Evolutionary conservation across 2,888 invertebrate species (phyloP), one percentile per base, ranked within the genome.

Genomic region (Fragum sueziense): DNA sequence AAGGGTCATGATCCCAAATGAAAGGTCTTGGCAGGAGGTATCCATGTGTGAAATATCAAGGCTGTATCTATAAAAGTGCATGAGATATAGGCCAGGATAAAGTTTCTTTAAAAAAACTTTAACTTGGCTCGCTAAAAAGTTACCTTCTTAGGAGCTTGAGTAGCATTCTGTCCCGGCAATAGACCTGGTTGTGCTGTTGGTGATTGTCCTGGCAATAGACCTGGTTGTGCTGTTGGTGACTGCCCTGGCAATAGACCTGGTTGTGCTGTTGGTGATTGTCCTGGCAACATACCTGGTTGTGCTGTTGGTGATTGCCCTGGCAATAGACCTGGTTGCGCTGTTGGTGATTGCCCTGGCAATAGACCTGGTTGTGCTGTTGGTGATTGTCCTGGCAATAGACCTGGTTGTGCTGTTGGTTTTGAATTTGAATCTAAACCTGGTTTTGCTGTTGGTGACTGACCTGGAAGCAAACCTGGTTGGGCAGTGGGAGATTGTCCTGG

Each of bases 381-480:
- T 34, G 81, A 51, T 7, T 70, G 61, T 0, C 81, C 84, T 67
- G 76, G 65, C n/a, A 52, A 41, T 7, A 57, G 41, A 33, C 75
- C 70, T 65, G 83, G 83, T 51, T 68, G 65, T 47, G 80, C 74
- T n/a, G 77, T 80, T 77, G 77, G 80, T 51, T 77, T 67, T n/a
- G 65, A 41, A 22, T 73, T 78, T 41, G 77, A 27, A 11, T 41
- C 17, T 17, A 61, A n/a, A 31, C 68, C 75, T 70, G 70, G 80
- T 51, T 67, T 20, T 17, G 59, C 74, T 33, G 69, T 73, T n/a
- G 57, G 72, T 41, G 75, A 67, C 37, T 69, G 68, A 4, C 51
- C 73, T 34, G 76, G 52, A 2, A 51, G 17, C n/a, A 57, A 25
- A 57, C 54, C 70, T 75, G 77, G 81, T 67, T 54, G 34, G 7